phyloP scores from a whole-genome alignment of 2,113 vertebrate genomes.

The Nothobranchius kuhntae region DNA sequence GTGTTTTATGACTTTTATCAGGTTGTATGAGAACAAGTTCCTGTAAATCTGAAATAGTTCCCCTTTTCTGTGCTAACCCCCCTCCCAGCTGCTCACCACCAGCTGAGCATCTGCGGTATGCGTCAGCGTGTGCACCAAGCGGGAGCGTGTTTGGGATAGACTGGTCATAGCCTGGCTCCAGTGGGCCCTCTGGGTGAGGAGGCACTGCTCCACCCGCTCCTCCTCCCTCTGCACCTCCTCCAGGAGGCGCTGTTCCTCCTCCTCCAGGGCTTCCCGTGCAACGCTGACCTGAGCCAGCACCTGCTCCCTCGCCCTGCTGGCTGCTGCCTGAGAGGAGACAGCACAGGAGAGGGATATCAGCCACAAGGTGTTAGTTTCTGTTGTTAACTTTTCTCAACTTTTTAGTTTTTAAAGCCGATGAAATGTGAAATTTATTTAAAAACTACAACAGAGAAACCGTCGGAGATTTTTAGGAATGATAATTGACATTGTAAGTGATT shows the following conservation, averaged over 20 bases:
- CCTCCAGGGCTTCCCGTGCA: constrained; percentile 83
- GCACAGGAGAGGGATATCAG: not conserved
- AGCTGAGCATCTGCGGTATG: constrained; percentile 82
- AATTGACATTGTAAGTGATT: too few species aligned
- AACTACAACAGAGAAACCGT: too few species aligned
- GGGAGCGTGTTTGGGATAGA: constrained; percentile 81
- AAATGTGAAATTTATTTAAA: too few species aligned
- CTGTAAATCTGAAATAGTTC: too few species aligned
- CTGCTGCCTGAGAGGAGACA: constrained; percentile 69
- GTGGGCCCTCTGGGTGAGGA: constrained; percentile 89
- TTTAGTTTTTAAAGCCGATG: too few species aligned
- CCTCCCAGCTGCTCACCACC: constrained; percentile 79
- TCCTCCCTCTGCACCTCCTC: constrained; percentile 88
- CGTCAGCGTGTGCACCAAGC: constrained; percentile 88
- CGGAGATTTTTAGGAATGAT: too few species aligned
- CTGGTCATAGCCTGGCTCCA: constrained; percentile 85
- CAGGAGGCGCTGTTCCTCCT: constrained; percentile 89
- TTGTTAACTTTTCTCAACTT: too few species aligned
- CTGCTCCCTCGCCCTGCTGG: constrained; percentile 81
- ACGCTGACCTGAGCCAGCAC: constrained; percentile 83
- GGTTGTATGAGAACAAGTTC: too few species aligned
- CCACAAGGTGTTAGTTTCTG: too few species aligned
- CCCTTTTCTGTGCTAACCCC: too few species aligned
- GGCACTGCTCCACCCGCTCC: constrained; percentile 90
- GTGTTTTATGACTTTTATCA: constrained; percentile 5